These are phyloP conservation scores for Penaeus japonicus DNA, from an alignment of 1,140 invertebrate genomes.

Conservation along the genomic window DNA sequence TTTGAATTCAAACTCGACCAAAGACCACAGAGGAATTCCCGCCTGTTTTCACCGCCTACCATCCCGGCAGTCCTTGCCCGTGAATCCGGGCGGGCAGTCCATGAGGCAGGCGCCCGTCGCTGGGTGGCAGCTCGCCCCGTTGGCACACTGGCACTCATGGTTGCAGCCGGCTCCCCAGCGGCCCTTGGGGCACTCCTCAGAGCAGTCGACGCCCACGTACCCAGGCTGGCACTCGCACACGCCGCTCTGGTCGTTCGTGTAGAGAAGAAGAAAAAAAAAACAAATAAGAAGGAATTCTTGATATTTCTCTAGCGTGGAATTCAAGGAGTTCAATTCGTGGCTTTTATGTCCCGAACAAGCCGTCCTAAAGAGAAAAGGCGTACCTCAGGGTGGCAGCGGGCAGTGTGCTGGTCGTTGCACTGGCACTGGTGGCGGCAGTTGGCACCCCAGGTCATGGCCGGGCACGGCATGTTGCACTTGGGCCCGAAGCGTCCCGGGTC, in stretches of 20 bases:
- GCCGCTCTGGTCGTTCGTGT: constrained; percentile 69
- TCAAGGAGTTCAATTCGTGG: no score
- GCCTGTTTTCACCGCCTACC: constrained; percentile 65
- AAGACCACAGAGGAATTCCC: no score
- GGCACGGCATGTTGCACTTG: constrained; percentile 81
- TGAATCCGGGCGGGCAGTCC: constrained; percentile 70
- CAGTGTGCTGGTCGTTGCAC: constrained; percentile 42
- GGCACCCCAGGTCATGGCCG: constrained; percentile 61
- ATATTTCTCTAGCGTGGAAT: no score
- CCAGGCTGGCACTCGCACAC: constrained; percentile 86
- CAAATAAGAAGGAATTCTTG: no score
- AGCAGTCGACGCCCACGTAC: constrained; percentile 80
- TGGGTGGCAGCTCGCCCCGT: constrained; percentile 79
- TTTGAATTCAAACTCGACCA: no score
- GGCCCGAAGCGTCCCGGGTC: constrained; percentile 79
- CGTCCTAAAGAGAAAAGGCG: neutral
- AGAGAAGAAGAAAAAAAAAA: neutral
- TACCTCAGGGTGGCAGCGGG: constrained; percentile 55
- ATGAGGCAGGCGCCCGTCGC: constrained; percentile 76
- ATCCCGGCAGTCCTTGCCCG: constrained; percentile 74
- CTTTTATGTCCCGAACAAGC: no score
- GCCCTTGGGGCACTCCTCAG: constrained; percentile 72
- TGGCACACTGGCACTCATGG: constrained; percentile 76
- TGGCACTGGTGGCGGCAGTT: constrained; percentile 56
- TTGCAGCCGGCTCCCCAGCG: constrained; percentile 77